Evolutionary conservation across 2,888 invertebrate species (phyloP).

Genomic region (Notodonta ziczac): DNA sequence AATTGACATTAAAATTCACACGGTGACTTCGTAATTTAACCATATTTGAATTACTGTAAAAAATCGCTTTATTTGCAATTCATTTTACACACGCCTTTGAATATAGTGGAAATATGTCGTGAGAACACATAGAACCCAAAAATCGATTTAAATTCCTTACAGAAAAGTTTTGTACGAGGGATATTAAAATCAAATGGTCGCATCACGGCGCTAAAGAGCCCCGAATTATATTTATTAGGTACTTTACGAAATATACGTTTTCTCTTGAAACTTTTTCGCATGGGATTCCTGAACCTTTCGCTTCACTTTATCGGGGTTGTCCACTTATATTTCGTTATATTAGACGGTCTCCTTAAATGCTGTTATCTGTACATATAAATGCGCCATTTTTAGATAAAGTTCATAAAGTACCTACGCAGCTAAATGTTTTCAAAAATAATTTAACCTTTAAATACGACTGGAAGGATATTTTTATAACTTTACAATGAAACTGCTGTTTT

Average conservation of each 20-base stretch:
- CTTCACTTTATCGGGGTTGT: conserved; percentile 6
- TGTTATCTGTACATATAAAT: conserved; percentile 4
- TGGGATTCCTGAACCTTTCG: background rate
- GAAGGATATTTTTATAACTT: background rate
- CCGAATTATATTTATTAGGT: background rate
- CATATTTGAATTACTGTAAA: conserved; percentile 7
- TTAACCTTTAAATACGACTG: background rate
- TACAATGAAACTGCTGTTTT: conserved; percentile 1
- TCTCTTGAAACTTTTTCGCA: background rate
- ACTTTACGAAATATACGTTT: conserved; percentile 1
- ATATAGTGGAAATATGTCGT: background rate
- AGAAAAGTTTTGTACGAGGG: background rate
- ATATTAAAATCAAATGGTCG: background rate
- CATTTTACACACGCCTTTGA: background rate
- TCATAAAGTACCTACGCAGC: background rate
- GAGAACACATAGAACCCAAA: too few species aligned
- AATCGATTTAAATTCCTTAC: background rate
- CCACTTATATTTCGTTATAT: conserved; percentile 2
- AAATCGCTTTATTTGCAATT: background rate
- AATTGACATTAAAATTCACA: conserved; percentile 34
- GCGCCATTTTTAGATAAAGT: conserved; percentile 4
- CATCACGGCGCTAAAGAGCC: background rate
- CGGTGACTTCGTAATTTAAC: conserved; percentile 16
- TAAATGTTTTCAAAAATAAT: background rate
- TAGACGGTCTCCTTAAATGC: background rate